These are phyloP conservation scores for Aegotheles bennettii DNA, from an alignment of 2,113 vertebrate genomes.

Conservation along the genomic window DNA sequence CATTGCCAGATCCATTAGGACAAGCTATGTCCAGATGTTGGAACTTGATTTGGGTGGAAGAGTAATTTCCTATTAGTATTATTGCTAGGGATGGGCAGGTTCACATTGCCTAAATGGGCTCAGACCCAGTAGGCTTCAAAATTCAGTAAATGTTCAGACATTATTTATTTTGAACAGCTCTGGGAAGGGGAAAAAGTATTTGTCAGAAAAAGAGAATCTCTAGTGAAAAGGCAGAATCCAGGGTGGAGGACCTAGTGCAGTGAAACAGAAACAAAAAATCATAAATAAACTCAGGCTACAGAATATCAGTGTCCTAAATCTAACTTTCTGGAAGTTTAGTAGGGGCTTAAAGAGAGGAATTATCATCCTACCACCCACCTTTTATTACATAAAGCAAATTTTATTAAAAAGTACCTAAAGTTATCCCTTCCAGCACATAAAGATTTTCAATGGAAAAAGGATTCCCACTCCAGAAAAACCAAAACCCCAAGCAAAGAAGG, in stretches of 20 bases:
- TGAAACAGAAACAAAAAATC: not conserved
- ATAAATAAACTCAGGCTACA: not conserved
- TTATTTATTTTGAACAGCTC: not conserved
- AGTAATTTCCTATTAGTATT: not conserved
- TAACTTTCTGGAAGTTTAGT: not conserved
- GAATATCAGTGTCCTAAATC: not conserved
- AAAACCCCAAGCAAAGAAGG: not conserved
- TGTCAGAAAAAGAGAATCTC: not conserved
- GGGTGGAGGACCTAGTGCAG: not conserved
- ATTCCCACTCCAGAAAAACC: not conserved
- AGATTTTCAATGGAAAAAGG: not conserved
- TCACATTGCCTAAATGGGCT: not conserved
- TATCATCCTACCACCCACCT: not conserved
- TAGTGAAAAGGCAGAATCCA: not conserved
- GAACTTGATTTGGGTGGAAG: conserved; percentile 7
- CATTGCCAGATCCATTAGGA: not conserved
- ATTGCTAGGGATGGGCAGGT: not conserved
- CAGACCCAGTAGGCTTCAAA: not conserved
- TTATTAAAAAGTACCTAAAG: not conserved
- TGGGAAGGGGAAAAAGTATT: not conserved
- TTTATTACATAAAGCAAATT: not conserved
- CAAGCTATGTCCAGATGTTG: conserved; percentile 28
- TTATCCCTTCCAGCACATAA: not conserved
- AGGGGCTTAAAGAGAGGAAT: not conserved
- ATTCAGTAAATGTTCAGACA: not conserved